Evolutionary conservation across 2,888 invertebrate species (phyloP), one percentile per base, ranked within the genome.

Genomic region (Ypsolopha scabrella): DNA sequence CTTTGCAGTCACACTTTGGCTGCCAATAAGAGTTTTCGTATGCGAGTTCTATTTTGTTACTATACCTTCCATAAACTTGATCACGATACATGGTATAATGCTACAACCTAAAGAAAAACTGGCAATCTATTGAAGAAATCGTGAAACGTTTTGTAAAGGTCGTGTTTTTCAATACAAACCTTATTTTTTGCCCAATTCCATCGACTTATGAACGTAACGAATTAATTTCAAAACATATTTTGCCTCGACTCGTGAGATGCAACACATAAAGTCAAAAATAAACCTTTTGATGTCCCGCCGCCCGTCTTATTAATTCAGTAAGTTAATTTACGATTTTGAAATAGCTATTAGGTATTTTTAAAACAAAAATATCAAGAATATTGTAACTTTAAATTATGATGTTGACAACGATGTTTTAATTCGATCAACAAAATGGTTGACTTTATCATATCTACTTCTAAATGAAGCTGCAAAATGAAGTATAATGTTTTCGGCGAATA

Each of bases 261-360:
- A 43, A 43, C 43, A 47, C 37, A 37, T 47, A 13, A 47, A 47
- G 37, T 8, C 14, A n/a, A 43, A 43, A 43, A 43, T 43, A 43
- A 6, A 43, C 11, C 6, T 14, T 47, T 47, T 47, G 47, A 47
- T 9, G 14, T 37, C 37, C 37, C 47, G 47, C 47, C 43, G 35
- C 47, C 55, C 67, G 72, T 71, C 72, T 67, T 68, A 67, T 72
- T 72, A 70, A 75, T 72, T 66, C 61, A 63, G 61, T 56, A 53
- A 56, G 45, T 60, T 67, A 72, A 78, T 77, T 75, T 79, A 78
- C 67, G 54, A 65, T 60, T 55, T 54, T 51, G 57, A 58, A 62
- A 63, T 14, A 6, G 47, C 47, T 47, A 68, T 67, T 61, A 67
- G 62, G 55, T 61, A 61, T 56, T 55, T 58, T 60, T 57, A 63